Evolutionary conservation across 64 coral and sea anemone genomes (phyloP), one percentile per base, ranked within the genome.

Genomic region (Trachythela sp.): DNA sequence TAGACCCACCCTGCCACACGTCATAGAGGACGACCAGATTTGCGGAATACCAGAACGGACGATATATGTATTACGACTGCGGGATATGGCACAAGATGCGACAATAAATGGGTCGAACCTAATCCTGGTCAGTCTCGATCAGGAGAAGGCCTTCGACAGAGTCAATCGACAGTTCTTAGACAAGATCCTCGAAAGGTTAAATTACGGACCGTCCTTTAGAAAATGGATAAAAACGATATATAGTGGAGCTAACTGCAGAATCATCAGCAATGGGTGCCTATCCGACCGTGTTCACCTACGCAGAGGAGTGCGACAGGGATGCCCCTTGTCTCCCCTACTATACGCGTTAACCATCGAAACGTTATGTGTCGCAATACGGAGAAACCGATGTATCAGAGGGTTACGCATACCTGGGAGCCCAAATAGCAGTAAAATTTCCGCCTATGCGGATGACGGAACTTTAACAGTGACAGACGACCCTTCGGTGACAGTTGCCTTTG

Each of bases 121-220:
- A 36, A 39, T 80, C 18, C 13, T 80, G 8, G 35, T 80, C 9
- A 80, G 35, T 38, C 75, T 80, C 2, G 88, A 90, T 30, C 76
- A 60, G 27, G 89, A 90, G 40, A 90, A 90, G 22, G 89, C 51
- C 13, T 90, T 90, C 10, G 50, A 90, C 30, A 48, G 50, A 4
- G 51, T 90, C 0, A 41, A 90, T 84, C 0, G 77, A 20, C 3
- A 17, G 13, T 59, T 83, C 31, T 33, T 83, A 22, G 18, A 7
- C 9, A 60, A 84, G 29, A 33, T 31, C 2, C 26, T 87, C 33
- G 26, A 39, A 2, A 39, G 1, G 33, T 32, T 83, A 5, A 36
- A 52, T 33, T 92, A 71, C 77, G 76, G 86, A 0, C 22, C 77
- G 20, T 32, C n/a, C 20, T 64, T 64, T 27, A 7, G 56, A 20